These are phyloP conservation scores for Phodopus roborovskii DNA, from an alignment of 2,113 vertebrate species.

Conservation along the genomic window DNA sequence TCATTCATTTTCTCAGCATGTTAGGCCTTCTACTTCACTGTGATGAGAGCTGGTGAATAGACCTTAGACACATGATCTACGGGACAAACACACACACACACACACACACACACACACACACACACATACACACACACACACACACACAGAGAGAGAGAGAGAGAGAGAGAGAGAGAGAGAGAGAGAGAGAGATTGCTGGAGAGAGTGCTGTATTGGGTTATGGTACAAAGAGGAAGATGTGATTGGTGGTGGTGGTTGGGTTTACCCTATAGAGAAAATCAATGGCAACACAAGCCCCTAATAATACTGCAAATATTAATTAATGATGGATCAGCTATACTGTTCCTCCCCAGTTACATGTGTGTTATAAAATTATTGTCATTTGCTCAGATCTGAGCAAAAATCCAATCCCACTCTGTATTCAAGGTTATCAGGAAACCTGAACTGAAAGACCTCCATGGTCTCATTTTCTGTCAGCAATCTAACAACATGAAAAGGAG, in stretches of 20 bases:
- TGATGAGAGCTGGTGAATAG: background rate
- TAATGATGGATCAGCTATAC: background rate
- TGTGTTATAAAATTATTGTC: background rate
- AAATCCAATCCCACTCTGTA: background rate
- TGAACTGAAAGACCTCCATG: background rate
- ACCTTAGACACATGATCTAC: background rate
- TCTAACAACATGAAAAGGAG: background rate
- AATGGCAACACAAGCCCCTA: background rate
- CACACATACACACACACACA: background rate
- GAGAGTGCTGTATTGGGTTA: background rate
- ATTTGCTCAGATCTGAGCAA: background rate
- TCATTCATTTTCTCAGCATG: background rate
- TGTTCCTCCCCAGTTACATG: background rate
- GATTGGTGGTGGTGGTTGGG: background rate
- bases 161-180: background rate
- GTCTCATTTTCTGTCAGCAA: conserved; percentile 10
- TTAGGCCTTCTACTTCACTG: background rate
- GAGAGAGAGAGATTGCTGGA: background rate
- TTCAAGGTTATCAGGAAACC: conserved; percentile 53
- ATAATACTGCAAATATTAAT: background rate
- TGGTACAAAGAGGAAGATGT: background rate
- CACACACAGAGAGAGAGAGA: background rate
- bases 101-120: background rate
- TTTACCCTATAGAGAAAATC: background rate
- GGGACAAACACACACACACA: background rate